A percentile compares a stretch with the other conserved stretches of the same genome.
These are phyloP conservation scores for Cantharis rustica DNA, from an alignment of 2,888 invertebrate genomes.

Conservation along the genomic window DNA sequence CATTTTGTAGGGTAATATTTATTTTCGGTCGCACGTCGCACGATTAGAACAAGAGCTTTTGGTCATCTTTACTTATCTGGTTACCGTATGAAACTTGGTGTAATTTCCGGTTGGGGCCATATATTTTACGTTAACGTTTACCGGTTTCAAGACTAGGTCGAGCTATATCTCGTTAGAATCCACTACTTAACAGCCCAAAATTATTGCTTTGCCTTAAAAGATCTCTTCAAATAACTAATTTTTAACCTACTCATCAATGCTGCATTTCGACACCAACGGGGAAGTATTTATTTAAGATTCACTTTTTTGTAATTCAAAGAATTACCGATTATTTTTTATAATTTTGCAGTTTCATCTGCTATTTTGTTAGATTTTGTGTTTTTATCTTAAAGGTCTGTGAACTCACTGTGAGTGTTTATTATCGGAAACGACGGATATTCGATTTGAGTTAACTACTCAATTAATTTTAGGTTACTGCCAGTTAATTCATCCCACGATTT, in stretches of 20 bases:
- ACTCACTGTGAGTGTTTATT: too few species aligned
- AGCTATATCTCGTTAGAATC: slow-evolving; percentile 1
- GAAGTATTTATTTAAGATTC: neutral
- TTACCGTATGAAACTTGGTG: slow-evolving; percentile 35
- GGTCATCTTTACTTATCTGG: slow-evolving; percentile 38
- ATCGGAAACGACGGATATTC: too few species aligned
- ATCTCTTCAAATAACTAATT: neutral
- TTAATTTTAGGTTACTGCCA: too few species aligned
- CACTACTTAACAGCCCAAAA: neutral
- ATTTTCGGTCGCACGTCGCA: neutral
- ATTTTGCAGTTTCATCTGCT: too few species aligned
- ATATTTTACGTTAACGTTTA: slow-evolving; percentile 42
- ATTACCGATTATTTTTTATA: too few species aligned
- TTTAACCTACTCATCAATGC: neutral
- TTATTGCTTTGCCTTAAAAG: neutral
- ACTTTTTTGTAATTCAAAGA: too few species aligned
- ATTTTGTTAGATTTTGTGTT: too few species aligned
- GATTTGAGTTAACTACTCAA: too few species aligned
- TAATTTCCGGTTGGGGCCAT: slow-evolving; percentile 46
- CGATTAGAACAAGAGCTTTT: neutral
- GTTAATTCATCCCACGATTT: too few species aligned
- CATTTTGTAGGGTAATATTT: neutral
- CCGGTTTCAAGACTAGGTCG: slow-evolving; percentile 33
- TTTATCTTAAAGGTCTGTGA: too few species aligned
- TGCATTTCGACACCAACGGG: neutral